These are phyloP conservation scores for Adrianichthys oophorus DNA, from an alignment of 2,797 vertebrate species.

Conservation along the genomic window DNA sequence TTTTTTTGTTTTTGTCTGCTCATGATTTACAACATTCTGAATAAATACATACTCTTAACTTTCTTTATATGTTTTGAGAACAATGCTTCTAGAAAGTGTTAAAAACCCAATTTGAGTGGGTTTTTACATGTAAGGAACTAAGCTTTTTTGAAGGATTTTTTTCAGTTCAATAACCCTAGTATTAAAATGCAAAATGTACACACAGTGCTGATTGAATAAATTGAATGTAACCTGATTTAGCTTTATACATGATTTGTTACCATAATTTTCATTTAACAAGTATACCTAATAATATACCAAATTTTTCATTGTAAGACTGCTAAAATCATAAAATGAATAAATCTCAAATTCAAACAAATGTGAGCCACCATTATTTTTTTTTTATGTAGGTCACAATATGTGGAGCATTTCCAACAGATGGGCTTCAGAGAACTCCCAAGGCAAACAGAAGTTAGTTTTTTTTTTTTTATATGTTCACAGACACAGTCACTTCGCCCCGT, in stretches of 20 bases:
- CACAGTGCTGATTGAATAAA: not conserved
- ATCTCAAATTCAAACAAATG: slow-evolving; percentile 72
- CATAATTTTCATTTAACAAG: no score
- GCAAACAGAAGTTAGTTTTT: slow-evolving; percentile 82
- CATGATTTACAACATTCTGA: no score
- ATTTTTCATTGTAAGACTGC: slow-evolving; percentile 70
- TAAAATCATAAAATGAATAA: slow-evolving; percentile 80
- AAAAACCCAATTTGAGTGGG: no score
- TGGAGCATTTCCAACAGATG: slow-evolving; percentile 84
- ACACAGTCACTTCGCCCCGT: not conserved
- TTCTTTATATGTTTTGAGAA: no score
- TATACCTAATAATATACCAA: no score
- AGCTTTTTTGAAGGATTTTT: not conserved
- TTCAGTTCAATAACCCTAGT: not conserved
- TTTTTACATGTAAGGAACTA: not conserved
- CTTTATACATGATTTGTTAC: slow-evolving; percentile 24
- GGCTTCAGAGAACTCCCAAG: slow-evolving; percentile 79
- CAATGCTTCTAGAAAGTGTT: no score
- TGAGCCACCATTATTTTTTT: slow-evolving; percentile 66
- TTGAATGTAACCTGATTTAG: slow-evolving; percentile 32
- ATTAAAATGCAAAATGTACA: no score
- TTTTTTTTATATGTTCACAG: slow-evolving; percentile 38
- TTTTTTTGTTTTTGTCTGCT: no score
- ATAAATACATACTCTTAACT: no score
- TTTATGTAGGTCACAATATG: slow-evolving; percentile 86